Base-by-base conservation (phyloP, 2,888 invertebrate genomes). In the Drosophila picticornis region DNA sequence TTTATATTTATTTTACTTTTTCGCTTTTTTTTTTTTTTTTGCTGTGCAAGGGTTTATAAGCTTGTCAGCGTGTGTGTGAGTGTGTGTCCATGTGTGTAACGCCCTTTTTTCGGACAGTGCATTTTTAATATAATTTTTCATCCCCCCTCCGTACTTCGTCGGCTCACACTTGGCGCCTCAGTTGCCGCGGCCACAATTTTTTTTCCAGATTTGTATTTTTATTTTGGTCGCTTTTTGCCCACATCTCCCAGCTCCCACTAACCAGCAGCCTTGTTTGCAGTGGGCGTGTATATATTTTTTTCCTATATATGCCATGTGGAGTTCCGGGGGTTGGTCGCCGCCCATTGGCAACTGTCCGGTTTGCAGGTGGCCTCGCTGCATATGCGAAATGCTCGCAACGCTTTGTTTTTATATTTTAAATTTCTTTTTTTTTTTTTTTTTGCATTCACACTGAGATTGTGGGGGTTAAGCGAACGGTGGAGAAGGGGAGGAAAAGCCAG, bases 41-140 rank as follows among this genome's bases (percentile, higher is more conserved):
- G 53, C 34, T 48, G 61, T 55, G 67, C 48, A 29, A 58, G 72
- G 83, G 75, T 80, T 80, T 80, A 72, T 77, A 64, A 79, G 69
- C 69, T 69, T 77, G 81, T 72, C 51, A 59, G 61, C 58, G 65
- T 60, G 75, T 67, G 53, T 58, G 40, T 48, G 65, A 13, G 77
- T 48, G 74, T 64, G 75, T 68, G 68, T 61, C 32, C 56, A 73
- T 59, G 71, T 77, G 74, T 86, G 89, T 78, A 74, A 84, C 90
- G 91, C 92, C 92, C 91, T 92, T 91, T 89, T 90, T 90, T 91
- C 91, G 92, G 91, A 91, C 92, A 92, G 88, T 91, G 91, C 91
- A 91, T 91, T 91, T 91, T 91, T 91, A 91, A 91, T 91, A 90
- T 91, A 87, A 90, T 88, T 88, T 88, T 87, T 86, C 83, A 75